These are phyloP conservation scores for Philopotamus ludificatus DNA, from an alignment of 1,140 invertebrate genomes.

Conservation along the genomic window DNA sequence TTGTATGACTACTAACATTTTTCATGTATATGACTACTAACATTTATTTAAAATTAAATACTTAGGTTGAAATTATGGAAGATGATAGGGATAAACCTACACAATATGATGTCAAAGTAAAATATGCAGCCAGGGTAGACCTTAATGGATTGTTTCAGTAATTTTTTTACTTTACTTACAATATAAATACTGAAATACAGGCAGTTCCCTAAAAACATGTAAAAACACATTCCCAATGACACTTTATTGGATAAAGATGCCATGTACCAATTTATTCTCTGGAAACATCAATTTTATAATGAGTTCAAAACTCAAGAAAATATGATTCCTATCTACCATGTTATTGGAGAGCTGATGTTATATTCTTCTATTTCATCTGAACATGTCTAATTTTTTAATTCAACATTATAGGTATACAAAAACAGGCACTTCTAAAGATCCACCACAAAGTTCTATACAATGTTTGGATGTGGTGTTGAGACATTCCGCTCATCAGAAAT, in stretches of 20 bases:
- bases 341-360: too few relatives aligned
- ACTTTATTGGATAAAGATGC: neutral
- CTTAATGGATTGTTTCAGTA: constrained; percentile 20
- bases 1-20: constrained; percentile 1
- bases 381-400: neutral
- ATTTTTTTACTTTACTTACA: neutral
- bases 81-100: constrained; percentile 50
- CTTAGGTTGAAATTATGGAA: constrained; percentile 46
- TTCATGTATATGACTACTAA: neutral
- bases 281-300: neutral
- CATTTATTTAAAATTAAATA: neutral
- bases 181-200: neutral
- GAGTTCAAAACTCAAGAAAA: neutral
- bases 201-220: neutral
- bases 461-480: constrained; percentile 82
- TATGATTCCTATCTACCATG: too few relatives aligned
- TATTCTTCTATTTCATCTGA: neutral
- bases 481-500: constrained; percentile 54
- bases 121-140: constrained; percentile 51
- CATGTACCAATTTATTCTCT: neutral
- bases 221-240: neutral
- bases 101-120: constrained; percentile 61
- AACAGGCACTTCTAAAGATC: constrained; percentile 43
- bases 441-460: constrained; percentile 69
- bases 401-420: constrained; percentile 47